Percentiles rank a stretch among this genome's conserved stretches.
Evolutionary conservation across 2,797 vertebrate species (phyloP).

Genomic region (Neosalanx taihuensis): DNA sequence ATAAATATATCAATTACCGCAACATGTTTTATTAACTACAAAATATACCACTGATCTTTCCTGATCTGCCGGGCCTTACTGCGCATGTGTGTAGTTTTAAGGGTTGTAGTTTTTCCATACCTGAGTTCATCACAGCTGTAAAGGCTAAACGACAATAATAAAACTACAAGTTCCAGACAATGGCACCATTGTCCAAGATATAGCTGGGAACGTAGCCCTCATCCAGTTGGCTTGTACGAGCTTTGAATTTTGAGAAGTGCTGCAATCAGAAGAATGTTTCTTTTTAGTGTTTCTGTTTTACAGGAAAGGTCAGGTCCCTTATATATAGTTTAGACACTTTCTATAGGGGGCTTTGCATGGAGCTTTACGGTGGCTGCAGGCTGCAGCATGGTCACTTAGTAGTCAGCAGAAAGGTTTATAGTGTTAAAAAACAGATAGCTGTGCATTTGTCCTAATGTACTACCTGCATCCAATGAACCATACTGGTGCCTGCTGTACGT

Average conservation of each 20-base stretch:
- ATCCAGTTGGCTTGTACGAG: constrained; percentile 63
- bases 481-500: background rate
- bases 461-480: too few species aligned
- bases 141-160: constrained; percentile 47
- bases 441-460: too few species aligned
- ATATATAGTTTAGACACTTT: background rate
- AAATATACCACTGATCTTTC: constrained; percentile 55
- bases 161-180: constrained; percentile 77
- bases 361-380: background rate
- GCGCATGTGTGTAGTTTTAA: constrained; percentile 57
- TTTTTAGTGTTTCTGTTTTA: constrained; percentile 11
- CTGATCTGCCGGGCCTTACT: constrained; percentile 32
- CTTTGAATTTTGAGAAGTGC: constrained; percentile 67
- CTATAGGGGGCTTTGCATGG: background rate
- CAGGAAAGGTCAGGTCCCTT: background rate
- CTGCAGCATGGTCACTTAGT: background rate
- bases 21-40: constrained; percentile 47
- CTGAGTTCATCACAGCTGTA: constrained; percentile 53
- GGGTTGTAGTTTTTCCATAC: constrained; percentile 69
- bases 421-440: background rate
- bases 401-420: background rate
- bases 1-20: constrained; percentile 15
- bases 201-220: constrained; percentile 46
- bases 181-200: constrained; percentile 62
- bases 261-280: constrained; percentile 50